These are phyloP conservation scores for Zootoca vivipara DNA, from an alignment of 2,113 vertebrate species.

Conservation along the genomic window DNA sequence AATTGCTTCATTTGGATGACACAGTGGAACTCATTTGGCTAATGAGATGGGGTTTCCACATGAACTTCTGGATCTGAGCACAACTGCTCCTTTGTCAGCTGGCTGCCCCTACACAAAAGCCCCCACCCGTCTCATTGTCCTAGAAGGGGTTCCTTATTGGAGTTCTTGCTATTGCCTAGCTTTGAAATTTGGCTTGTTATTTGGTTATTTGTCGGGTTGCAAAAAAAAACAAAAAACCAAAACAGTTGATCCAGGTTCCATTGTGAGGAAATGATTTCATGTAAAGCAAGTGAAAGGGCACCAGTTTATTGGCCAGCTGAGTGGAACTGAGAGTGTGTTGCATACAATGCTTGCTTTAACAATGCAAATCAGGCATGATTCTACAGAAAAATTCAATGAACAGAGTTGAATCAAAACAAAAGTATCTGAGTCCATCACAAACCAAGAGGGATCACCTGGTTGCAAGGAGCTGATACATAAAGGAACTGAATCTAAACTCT, in stretches of 20 bases:
- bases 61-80: not conserved
- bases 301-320: constrained; percentile 17
- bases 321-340: not conserved
- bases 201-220: not conserved
- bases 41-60: not conserved
- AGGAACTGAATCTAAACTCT: not conserved
- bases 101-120: no score
- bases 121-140: not conserved
- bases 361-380: constrained; percentile 25
- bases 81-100: not conserved
- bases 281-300: constrained; percentile 4
- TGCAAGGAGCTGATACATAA: not conserved
- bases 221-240: not conserved
- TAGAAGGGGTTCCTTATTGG: not conserved
- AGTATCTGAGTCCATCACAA: constrained; percentile 11
- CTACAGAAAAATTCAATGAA: constrained; percentile 29
- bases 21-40: not conserved
- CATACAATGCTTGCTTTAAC: constrained; percentile 24
- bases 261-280: not conserved
- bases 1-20: not conserved
- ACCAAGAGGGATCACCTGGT: constrained; percentile 21
- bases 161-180: not conserved
- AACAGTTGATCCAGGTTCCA: not conserved
- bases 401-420: constrained; percentile 19
- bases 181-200: not conserved